Base-by-base conservation (phyloP, 2,113 vertebrate genomes). In the Castor canadensis region DNA sequence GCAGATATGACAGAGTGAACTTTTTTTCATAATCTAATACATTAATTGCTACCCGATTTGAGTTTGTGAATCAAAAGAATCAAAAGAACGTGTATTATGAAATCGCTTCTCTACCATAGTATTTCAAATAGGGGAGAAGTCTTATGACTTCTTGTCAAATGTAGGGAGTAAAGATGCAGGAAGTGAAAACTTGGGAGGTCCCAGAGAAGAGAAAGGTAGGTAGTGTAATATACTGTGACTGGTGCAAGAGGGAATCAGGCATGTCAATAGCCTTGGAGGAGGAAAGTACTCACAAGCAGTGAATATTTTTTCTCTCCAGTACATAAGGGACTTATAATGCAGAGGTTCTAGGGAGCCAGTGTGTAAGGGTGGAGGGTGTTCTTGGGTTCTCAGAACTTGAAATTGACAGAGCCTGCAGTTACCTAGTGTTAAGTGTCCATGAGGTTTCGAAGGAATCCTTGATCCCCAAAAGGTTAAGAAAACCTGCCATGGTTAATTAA, bases 371-470 rank as follows among this genome's bases (percentile, higher is more conserved):
- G 56, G 11, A 22, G 17, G 20, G 20, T 20, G 5, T n/a, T 32
- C 1, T 24, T n/a, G n/a, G 13, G 52, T 2, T 0, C 32, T 76
- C 20, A 3, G 3, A 16, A 79, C n/a, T 75, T 56, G n/a, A 67
- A 66, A 49, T 58, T 54, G 35, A 72, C 52, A 93, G 17, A 56
- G 1, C 73, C 24, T 28, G 19, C 24, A 38, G 1, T 62, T 54
- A 38, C 76, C 58, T 38, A 62, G 54, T 88, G 54, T 66, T 93
- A 26, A 54, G 20, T 32, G 5, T 40, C n/a, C 86, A 3, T 40
- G 62, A 66, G 43, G 84, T 97, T 92, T 82, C 66, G 81, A 67
- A 84, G 81, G 54, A 75, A 76, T 56, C 5, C 19, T 72, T 84
- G n/a, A n/a, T 62, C 17, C 4, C 6, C 0, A 13, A 79, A 90